A percentile compares a stretch with the other conserved stretches of the same genome.
phyloP scores from a whole-genome alignment of 2,113 vertebrate genomes.

The Micronisus gabar region DNA sequence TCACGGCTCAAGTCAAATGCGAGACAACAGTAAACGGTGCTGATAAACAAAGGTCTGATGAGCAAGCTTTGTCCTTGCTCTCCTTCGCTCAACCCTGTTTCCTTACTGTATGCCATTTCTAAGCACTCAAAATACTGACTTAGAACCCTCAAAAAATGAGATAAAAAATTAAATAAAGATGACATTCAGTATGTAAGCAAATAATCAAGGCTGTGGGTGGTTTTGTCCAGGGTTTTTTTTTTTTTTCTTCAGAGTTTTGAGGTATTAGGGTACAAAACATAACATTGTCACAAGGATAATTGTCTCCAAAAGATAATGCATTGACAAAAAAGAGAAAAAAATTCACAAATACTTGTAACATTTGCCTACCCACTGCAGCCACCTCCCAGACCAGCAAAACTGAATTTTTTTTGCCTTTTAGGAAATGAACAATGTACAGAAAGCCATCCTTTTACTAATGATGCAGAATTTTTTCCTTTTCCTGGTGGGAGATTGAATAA shows the following conservation, averaged over 20 bases:
- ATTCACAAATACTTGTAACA: neutral
- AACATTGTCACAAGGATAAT: neutral
- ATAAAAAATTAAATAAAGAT: neutral
- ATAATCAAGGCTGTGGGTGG: accelerated
- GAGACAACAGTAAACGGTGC: accelerated
- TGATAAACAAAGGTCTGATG: neutral
- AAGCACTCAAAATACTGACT: neutral
- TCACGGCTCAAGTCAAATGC: neutral
- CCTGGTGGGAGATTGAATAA: neutral
- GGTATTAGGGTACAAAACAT: neutral
- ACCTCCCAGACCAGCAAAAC: neutral
- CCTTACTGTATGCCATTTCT: neutral
- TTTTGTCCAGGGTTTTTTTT: neutral
- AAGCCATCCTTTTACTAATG: neutral
- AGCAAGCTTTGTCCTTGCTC: neutral
- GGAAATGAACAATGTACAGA: neutral
- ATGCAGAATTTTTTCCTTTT: neutral
- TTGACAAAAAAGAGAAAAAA: neutral
- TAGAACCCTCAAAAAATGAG: neutral
- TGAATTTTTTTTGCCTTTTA: neutral
- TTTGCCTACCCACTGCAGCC: neutral
- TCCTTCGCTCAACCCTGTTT: neutral
- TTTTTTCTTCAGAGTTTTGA: neutral
- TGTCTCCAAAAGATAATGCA: neutral
- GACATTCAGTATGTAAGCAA: neutral